Conservation (phyloP, 2,797 vertebrate genomes). For the Nannoperca australis region DNA sequence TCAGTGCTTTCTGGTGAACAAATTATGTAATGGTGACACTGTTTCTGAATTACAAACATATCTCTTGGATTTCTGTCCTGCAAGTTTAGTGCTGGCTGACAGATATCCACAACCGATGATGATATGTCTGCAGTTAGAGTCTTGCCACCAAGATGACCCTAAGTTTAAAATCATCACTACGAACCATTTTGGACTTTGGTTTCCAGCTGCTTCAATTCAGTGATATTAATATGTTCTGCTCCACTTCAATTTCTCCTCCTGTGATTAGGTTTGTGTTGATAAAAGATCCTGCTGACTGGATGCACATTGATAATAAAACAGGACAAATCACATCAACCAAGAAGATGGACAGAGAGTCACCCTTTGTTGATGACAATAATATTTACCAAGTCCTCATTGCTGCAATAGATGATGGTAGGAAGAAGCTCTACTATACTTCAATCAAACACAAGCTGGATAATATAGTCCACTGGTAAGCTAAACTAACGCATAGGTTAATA, state of each 20-base stretch:
- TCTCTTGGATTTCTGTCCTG: neutral
- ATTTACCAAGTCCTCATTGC: constrained; percentile 80
- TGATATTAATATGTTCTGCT: neutral
- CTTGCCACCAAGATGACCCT: neutral
- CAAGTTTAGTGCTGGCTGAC: neutral
- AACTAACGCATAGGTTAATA: neutral
- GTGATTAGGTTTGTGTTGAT: constrained; percentile 78
- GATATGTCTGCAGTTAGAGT: neutral
- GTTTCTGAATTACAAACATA: neutral
- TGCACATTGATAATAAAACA: constrained; percentile 82
- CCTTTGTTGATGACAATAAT: constrained; percentile 68
- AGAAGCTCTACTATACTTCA: neutral
- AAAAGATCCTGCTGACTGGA: constrained; percentile 83
- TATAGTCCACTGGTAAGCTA: neutral
- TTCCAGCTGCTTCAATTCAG: neutral
- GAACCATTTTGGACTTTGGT: neutral
- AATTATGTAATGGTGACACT: neutral
- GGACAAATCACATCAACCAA: constrained; percentile 80
- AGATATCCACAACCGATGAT: neutral
- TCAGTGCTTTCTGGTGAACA: no score
- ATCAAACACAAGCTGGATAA: neutral
- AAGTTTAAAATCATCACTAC: neutral
- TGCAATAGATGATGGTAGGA: constrained; percentile 86
- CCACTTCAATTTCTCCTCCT: constrained; percentile 6
- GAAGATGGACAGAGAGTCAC: constrained; percentile 87